phyloP scores from a whole-genome alignment of 2,888 invertebrate species.

The Synanthedon tipuliformis region DNA sequence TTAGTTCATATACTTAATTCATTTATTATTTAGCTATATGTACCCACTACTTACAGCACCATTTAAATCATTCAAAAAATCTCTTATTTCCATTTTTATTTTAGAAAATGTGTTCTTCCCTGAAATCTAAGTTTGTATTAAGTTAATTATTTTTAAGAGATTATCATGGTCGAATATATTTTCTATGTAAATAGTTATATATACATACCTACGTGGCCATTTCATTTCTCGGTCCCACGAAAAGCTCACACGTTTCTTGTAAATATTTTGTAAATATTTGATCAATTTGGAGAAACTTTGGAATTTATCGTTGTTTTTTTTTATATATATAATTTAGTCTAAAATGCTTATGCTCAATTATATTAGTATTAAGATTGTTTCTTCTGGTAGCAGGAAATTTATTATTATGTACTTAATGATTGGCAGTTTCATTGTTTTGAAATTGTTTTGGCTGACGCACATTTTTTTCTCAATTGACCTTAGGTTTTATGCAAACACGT shows the following conservation, averaged over 20 bases:
- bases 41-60: constrained; percentile 18
- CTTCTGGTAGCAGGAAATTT: background rate
- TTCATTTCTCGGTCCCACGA: constrained; percentile 27
- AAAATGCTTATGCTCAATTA: constrained; percentile 67
- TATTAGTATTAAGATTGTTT: constrained; percentile 41
- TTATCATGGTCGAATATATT: constrained; percentile 35
- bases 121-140: constrained; percentile 22
- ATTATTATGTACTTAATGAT: constrained; percentile 24
- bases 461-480: constrained; percentile 17
- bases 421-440: constrained; percentile 6
- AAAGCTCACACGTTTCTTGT: constrained; percentile 49
- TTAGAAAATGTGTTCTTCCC: constrained; percentile 53
- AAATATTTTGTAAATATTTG: constrained; percentile 62
- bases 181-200: constrained; percentile 34
- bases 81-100: constrained; percentile 6
- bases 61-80: constrained; percentile 11
- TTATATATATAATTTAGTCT: constrained; percentile 45
- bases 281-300: constrained; percentile 40
- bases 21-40: constrained; percentile 46
- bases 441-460: constrained; percentile 1
- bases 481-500: no score
- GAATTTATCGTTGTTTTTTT: constrained; percentile 34
- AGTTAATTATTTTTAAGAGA: constrained; percentile 25
- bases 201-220: constrained; percentile 43
- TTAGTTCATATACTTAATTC: constrained; percentile 50